A percentile compares a stretch with the other conserved stretches of the same genome.
Conservation (phyloP, 2,888 invertebrate species). For the Zhengitettix transpicula region DNA sequence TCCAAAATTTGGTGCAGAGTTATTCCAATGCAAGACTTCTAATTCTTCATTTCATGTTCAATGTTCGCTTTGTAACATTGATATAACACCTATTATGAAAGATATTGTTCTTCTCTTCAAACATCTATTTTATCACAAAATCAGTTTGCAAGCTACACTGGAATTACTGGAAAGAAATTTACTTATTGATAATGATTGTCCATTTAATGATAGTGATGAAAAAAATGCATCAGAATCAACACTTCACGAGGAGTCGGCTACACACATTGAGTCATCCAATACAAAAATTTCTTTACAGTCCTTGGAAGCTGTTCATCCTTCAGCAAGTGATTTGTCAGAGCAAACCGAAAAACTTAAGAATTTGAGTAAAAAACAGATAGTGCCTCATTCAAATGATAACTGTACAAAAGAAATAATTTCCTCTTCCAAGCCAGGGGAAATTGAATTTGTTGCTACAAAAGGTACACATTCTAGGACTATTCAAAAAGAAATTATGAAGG, state of each 20-base stretch:
- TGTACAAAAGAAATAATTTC: background rate
- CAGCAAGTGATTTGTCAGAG: background rate
- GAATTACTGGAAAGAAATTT: slow-evolving; percentile 3
- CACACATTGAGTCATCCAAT: background rate
- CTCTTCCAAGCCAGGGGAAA: background rate
- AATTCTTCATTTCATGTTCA: slow-evolving; percentile 3
- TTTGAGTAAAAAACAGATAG: background rate
- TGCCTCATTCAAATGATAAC: background rate
- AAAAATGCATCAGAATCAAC: background rate
- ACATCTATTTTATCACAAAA: slow-evolving; percentile 12
- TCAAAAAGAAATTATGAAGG: background rate
- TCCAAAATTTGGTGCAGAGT: background rate
- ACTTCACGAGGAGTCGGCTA: background rate
- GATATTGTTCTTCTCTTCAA: slow-evolving; percentile 10
- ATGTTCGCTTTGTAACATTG: slow-evolving; percentile 9
- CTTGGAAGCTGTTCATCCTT: background rate
- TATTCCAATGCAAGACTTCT: slow-evolving; percentile 1
- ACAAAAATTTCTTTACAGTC: background rate
- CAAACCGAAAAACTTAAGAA: background rate
- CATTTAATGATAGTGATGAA: background rate
- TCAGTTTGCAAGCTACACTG: slow-evolving; percentile 8
- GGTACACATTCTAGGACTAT: background rate
- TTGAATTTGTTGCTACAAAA: background rate
- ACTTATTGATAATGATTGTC: background rate
- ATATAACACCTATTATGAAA: slow-evolving; percentile 8